A percentile compares a stretch with the other conserved stretches of the same genome.
Evolutionary conservation across 2,797 vertebrate genomes (phyloP).

Genomic region (Lithobates sylvaticus): DNA sequence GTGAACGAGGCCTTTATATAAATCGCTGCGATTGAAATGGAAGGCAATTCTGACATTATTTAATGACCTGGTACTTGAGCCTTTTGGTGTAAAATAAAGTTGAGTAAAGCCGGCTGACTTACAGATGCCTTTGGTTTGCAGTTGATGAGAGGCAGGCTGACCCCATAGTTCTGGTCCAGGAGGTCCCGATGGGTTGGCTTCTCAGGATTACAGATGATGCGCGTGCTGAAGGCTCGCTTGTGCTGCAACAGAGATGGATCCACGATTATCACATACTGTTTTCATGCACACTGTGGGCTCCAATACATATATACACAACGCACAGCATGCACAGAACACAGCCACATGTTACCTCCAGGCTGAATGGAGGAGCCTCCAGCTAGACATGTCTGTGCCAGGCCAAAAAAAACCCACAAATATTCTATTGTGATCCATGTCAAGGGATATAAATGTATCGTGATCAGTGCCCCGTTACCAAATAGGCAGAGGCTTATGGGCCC

Average conservation of each 20-base stretch:
- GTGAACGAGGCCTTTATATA: too few species aligned
- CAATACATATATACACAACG: not conserved
- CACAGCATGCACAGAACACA: slow-evolving; percentile 41
- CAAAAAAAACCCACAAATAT: not conserved
- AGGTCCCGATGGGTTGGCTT: slow-evolving; percentile 72
- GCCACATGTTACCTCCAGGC: slow-evolving; percentile 23
- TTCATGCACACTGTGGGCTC: not conserved
- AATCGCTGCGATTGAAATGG: too few species aligned
- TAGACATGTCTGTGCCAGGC: slow-evolving; percentile 1
- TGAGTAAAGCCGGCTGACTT: slow-evolving; percentile 71
- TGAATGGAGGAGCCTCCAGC: slow-evolving; percentile 39
- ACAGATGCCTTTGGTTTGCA: slow-evolving; percentile 75
- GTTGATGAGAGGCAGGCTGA: slow-evolving; percentile 78
- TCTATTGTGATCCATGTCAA: not conserved
- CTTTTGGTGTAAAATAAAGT: not conserved
- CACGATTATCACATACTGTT: not conserved
- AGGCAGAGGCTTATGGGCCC: too few species aligned
- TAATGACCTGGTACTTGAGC: not conserved
- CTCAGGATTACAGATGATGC: slow-evolving; percentile 75
- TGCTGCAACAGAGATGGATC: slow-evolving; percentile 75
- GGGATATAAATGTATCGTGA: not conserved
- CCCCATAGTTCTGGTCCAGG: slow-evolving; percentile 74
- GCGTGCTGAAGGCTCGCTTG: slow-evolving; percentile 76
- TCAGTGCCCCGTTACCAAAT: too few species aligned
- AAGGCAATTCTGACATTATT: too few species aligned